Base-by-base conservation (phyloP, 35 echinoderm and acorn worm genomes). In the Patiria miniata region DNA sequence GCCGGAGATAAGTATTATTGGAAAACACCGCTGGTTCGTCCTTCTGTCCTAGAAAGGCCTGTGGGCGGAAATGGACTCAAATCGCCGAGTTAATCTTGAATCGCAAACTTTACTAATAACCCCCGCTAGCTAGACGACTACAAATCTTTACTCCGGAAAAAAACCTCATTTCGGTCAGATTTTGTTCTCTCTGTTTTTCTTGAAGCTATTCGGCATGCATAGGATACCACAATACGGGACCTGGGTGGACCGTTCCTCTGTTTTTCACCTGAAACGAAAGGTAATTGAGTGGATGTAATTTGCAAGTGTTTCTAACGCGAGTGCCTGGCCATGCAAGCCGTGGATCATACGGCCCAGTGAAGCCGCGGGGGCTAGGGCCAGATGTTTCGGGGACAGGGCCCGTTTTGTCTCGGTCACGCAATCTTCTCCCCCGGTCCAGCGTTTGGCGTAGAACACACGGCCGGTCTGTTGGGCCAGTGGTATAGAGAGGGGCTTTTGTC, bases 201-300 rank as follows among this genome's bases (percentile, higher is more conserved):
- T 73, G 26, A 73, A 26, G 65, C 21, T 73, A 73, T 34, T 73
- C 34, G 10, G 26, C 26, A 73, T 73, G 26, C 21, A 18, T 14
- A 32, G 65, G 21, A 73, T 69, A 34, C 12, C 26, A 69, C 19
- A n/a, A 34, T 28, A 34, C 26, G 26, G 26, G 65, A 32, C 29
- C 19, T 73, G 23, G 65, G 3, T 73, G 26, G 65, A 22, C 65
- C n/a, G 23, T 22, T 69, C 34, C 29, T 73, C 22, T 23, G 19
- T 73, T 36, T 73, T 73, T 73, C 29, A 18, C 65, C 65, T 16
- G 26, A 73, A 73, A 73, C 65, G 65, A 73, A 73, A 73, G 65
- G 19, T 73, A 73, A 73, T 73, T 73, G 65, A 73, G 65, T 73
- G 65, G 65, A 73, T 73, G 65, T 73, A 73, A 73, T 73, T 73